Evolutionary conservation across 2,113 vertebrate species (phyloP).

Genomic region (Cavia porcellus): DNA sequence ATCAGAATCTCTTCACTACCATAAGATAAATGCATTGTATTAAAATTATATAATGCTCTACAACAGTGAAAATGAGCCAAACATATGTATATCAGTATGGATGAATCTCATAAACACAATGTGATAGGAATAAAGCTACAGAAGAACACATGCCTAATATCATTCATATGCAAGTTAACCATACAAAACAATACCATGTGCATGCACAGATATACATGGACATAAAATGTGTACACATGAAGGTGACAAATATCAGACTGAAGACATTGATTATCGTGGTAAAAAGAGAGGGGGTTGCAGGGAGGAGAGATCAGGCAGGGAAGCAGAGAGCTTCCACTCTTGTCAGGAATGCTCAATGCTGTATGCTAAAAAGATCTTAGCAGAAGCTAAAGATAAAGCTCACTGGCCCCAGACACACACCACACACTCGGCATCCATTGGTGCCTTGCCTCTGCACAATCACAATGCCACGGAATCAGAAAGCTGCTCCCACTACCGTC

Average conservation of each 20-base stretch:
- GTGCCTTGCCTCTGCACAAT: background rate
- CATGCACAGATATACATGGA: background rate
- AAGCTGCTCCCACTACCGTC: background rate
- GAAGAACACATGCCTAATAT: constrained; percentile 30
- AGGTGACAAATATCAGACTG: background rate
- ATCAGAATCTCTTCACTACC: background rate
- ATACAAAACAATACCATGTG: background rate
- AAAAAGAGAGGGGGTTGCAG: background rate
- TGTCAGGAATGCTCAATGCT: background rate
- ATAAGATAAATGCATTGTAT: background rate
- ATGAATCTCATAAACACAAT: background rate
- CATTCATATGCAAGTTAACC: background rate
- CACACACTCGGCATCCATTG: too few relatives aligned
- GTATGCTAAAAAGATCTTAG: background rate
- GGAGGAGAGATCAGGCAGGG: background rate
- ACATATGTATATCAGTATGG: background rate
- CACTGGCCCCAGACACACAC: background rate
- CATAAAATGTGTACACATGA: background rate
- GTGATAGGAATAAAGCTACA: background rate
- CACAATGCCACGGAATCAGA: background rate
- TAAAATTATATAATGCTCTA: background rate
- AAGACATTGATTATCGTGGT: background rate
- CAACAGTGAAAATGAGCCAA: background rate
- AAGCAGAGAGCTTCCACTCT: background rate
- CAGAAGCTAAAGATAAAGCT: background rate